Percentiles rank a stretch among this genome's conserved stretches.
Conservation (phyloP, 2,888 invertebrate species). For the Dorcus hopei region DNA sequence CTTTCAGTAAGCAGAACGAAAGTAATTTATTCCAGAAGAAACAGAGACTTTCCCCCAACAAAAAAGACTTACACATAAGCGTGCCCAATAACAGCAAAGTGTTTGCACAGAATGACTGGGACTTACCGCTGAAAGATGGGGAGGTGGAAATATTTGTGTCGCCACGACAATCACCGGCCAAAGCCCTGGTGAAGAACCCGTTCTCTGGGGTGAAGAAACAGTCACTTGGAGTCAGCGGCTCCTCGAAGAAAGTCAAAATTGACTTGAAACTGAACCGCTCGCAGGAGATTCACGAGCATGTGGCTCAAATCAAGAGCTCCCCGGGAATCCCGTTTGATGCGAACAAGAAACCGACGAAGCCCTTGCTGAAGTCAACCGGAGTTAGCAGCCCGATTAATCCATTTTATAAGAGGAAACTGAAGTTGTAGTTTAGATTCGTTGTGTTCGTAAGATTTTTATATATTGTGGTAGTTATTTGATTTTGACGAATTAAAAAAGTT, state of each 20-base stretch:
- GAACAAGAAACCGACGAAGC: slow-evolving; percentile 63
- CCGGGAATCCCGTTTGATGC: slow-evolving; percentile 76
- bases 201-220: not conserved
- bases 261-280: slow-evolving; percentile 66
- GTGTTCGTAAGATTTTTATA: no score
- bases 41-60: no score
- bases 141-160: slow-evolving; percentile 45
- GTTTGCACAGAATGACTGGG: slow-evolving; percentile 44
- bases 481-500: no score
- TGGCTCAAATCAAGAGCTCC: slow-evolving; percentile 65
- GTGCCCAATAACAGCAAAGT: slow-evolving; percentile 14
- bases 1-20: not conserved
- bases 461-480: no score
- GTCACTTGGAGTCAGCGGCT: slow-evolving; percentile 18
- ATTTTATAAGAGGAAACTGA: slow-evolving; percentile 56
- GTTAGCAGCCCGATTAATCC: slow-evolving; percentile 74
- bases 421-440: not conserved
- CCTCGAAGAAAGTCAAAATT: slow-evolving; percentile 70
- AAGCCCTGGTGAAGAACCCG: slow-evolving; percentile 13
- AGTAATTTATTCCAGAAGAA: not conserved
- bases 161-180: slow-evolving; percentile 28
- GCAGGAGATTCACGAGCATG: slow-evolving; percentile 72
- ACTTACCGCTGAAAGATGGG: slow-evolving; percentile 46
- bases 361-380: slow-evolving; percentile 65
- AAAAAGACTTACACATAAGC: not conserved